Percentiles rank a stretch among this genome's conserved stretches.
Conservation (phyloP, 2,888 invertebrate genomes). For the Drosophila meridionalis region DNA sequence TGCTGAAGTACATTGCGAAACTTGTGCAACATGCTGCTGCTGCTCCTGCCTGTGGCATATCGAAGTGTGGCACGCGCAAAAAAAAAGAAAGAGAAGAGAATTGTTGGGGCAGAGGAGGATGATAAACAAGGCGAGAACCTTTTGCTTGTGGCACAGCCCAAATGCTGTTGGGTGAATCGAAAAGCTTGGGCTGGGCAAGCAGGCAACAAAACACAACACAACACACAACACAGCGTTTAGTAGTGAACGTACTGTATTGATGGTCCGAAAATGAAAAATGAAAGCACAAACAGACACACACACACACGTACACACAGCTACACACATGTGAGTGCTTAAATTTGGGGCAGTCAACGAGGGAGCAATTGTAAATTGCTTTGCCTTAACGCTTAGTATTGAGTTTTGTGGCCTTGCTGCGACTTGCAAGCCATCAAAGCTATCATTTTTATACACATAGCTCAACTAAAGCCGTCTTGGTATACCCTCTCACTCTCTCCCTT, state of each 20-base stretch:
- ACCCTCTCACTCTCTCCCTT: background rate
- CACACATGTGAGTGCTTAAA: constrained; percentile 4
- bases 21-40: constrained; percentile 19
- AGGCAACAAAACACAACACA: background rate
- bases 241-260: constrained; percentile 2
- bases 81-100: background rate
- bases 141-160: constrained; percentile 58
- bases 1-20: constrained; percentile 17
- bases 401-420: constrained; percentile 28
- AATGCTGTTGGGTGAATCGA: constrained; percentile 48
- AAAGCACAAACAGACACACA: background rate
- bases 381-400: constrained; percentile 6
- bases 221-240: background rate
- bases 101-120: constrained; percentile 4
- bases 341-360: constrained; percentile 6
- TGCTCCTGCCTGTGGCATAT: constrained; percentile 11
- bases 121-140: constrained; percentile 32
- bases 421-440: constrained; percentile 25
- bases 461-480: background rate
- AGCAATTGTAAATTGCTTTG: constrained; percentile 38
- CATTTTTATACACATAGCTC: constrained; percentile 31
- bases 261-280: constrained; percentile 27
- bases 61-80: constrained; percentile 14
- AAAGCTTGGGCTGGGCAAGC: constrained; percentile 1
- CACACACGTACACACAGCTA: background rate